These are phyloP conservation scores for Hippocampus comes DNA, from an alignment of 2,113 vertebrate genomes.

Conservation along the genomic window DNA sequence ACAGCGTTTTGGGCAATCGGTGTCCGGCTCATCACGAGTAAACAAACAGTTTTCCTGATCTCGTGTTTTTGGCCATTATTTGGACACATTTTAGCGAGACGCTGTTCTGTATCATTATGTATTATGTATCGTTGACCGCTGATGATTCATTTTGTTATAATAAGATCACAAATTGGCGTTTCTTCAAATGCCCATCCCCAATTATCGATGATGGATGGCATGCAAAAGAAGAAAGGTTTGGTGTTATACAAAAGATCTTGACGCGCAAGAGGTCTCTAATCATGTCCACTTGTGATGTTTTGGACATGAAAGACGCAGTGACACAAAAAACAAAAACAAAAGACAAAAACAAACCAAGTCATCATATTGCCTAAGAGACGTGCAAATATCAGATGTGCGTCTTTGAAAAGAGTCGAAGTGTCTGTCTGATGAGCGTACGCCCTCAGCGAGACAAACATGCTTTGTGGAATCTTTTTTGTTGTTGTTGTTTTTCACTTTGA, in stretches of 20 bases:
- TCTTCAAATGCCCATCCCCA: neutral
- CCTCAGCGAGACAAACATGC: constrained; percentile 53
- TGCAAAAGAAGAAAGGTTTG: constrained; percentile 8
- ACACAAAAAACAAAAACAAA: constrained; percentile 2
- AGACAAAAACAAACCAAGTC: constrained; percentile 38
- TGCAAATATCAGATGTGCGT: constrained; percentile 54
- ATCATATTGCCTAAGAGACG: constrained; percentile 34
- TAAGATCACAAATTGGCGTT: neutral
- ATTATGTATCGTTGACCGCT: too few species aligned
- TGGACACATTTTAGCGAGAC: neutral
- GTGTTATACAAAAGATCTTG: constrained; percentile 32
- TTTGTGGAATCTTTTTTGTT: constrained; percentile 48
- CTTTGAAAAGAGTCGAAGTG: constrained; percentile 47
- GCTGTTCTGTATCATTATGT: neutral
- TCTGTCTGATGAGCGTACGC: constrained; percentile 54
- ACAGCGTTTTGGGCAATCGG: neutral
- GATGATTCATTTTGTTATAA: neutral
- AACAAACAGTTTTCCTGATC: too few species aligned
- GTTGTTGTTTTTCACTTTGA: constrained; percentile 10
- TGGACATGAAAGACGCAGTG: constrained; percentile 29
- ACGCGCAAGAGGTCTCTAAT: constrained; percentile 27
- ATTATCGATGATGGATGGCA: neutral
- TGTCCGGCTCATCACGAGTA: neutral
- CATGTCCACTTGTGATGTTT: constrained; percentile 22
- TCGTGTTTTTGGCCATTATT: neutral